Base-by-base conservation (phyloP, 2,888 invertebrate species). In the Plagodis dolabraria region DNA sequence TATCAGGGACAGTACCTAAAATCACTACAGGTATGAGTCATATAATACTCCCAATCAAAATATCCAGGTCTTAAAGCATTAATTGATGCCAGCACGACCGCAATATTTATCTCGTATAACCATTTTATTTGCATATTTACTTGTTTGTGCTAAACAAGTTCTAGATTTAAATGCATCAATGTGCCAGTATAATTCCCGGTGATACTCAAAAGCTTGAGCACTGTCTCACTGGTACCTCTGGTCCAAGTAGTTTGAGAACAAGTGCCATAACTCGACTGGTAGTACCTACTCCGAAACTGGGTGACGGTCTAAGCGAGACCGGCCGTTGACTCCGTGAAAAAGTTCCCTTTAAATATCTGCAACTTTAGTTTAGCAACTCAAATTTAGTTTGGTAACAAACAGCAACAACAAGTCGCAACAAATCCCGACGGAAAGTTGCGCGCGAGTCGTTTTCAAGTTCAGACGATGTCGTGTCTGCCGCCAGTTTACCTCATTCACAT, bases 291-390 rank as follows among this genome's bases (percentile, higher is more conserved):
- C 92, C 77, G 87, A 89, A 92, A 92, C 92, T 92, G 89, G 92
- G 92, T 91, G 91, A 92, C 92, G 89, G 89, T 87, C 88, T 82
- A 85, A 82, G 76, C 85, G 90, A 87, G 86, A 55, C 85, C 84
- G 92, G 91, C 89, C 92, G 87, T 92, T 92, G 92, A 92, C 92
- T 92, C 87, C 86, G 89, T 87, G 92, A 92, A 92, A 92, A 92
- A 92, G 89, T 92, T 92, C 88, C 78, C 88, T 92, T 92, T 92
- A 92, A 92, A 92, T 92, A 92, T 92, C 92, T 87, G 82, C 89
- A 91, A 92, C 85, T 92, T 90, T 88, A 91, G 91, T 91, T 90
- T 85, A 89, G 86, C 89, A 90, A 91, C 92, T 92, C 91, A 91
- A 92, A 92, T 92, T 92, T 91, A 91, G 92, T 92, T 92, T 79